Evolutionary conservation across 1,140 invertebrate genomes (phyloP).

Genomic region (Philopotamus ludificatus): DNA sequence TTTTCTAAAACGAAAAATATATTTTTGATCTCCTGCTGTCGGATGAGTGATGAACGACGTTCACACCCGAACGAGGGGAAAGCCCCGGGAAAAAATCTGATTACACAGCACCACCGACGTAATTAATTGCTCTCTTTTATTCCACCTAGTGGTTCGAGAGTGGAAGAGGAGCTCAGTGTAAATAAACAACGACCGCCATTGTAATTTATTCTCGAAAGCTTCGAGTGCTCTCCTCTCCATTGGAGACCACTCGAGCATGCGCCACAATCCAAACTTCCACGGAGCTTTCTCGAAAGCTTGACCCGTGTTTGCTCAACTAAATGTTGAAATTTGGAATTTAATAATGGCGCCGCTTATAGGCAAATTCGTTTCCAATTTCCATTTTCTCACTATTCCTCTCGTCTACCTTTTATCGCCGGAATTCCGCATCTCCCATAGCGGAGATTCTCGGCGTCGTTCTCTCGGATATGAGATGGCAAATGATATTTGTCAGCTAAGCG

Average conservation of each 20-base stretch:
- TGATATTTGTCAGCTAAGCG: constrained; percentile 30
- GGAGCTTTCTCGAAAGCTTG: background rate
- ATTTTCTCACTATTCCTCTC: constrained; percentile 6
- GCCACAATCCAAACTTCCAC: background rate
- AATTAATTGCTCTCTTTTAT: constrained; percentile 11
- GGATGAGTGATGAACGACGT: constrained; percentile 14
- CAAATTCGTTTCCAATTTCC: constrained; percentile 25
- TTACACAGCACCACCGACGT: background rate
- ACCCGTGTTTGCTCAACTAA: background rate
- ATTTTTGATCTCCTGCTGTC: background rate
- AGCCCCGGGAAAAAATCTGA: constrained; percentile 3
- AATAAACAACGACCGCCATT: constrained; percentile 13
- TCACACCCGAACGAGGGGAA: background rate
- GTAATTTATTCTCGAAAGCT: constrained; percentile 20
- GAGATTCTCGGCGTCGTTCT: background rate
- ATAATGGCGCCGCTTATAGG: constrained; percentile 2
- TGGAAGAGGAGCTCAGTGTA: background rate
- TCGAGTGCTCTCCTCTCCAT: constrained; percentile 4
- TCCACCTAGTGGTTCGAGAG: background rate
- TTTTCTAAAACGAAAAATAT: background rate
- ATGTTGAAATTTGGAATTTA: background rate
- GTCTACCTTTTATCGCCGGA: constrained; percentile 15
- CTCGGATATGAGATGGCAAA: constrained; percentile 34
- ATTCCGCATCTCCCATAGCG: constrained; percentile 11
- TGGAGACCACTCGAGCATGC: background rate